These are phyloP conservation scores for Craseonycteris thonglongyai DNA, from an alignment of 2,113 vertebrate genomes.

Conservation along the genomic window DNA sequence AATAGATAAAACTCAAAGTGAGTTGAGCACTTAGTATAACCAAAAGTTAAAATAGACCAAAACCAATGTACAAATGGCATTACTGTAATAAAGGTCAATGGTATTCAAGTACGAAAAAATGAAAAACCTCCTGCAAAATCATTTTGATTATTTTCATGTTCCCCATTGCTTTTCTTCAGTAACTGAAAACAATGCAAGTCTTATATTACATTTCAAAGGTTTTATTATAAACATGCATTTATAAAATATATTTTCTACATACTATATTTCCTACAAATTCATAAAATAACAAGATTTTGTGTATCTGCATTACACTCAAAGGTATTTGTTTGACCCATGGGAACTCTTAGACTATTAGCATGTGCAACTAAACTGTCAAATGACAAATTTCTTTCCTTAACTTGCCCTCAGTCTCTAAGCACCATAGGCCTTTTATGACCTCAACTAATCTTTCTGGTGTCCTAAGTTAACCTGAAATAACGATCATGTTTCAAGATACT, in stretches of 20 bases:
- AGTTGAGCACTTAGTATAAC: neutral
- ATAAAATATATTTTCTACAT: slow-evolving; percentile 30
- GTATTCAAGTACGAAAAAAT: slow-evolving; percentile 27
- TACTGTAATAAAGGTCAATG: neutral
- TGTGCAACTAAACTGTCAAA: slow-evolving; percentile 57
- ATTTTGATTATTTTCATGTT: neutral
- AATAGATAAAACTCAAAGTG: neutral
- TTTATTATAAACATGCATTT: neutral
- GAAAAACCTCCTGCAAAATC: neutral
- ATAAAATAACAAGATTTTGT: slow-evolving; percentile 34
- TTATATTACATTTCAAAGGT: neutral
- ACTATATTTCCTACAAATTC: neutral
- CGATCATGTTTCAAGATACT: slow-evolving; percentile 24
- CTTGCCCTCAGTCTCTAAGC: slow-evolving; percentile 57
- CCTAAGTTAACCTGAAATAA: slow-evolving; percentile 65
- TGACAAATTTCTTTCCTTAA: slow-evolving; percentile 60
- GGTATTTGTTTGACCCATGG: neutral
- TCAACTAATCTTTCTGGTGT: slow-evolving; percentile 59
- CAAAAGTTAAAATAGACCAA: neutral
- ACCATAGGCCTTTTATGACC: slow-evolving; percentile 58
- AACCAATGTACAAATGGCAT: neutral
- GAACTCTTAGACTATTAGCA: slow-evolving; percentile 49
- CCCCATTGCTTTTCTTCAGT: neutral
- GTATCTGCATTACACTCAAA: slow-evolving; percentile 29
- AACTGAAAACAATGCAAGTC: neutral